phyloP scores from a whole-genome alignment of 2,888 invertebrate species.

The Steinernema carpocapsae region DNA sequence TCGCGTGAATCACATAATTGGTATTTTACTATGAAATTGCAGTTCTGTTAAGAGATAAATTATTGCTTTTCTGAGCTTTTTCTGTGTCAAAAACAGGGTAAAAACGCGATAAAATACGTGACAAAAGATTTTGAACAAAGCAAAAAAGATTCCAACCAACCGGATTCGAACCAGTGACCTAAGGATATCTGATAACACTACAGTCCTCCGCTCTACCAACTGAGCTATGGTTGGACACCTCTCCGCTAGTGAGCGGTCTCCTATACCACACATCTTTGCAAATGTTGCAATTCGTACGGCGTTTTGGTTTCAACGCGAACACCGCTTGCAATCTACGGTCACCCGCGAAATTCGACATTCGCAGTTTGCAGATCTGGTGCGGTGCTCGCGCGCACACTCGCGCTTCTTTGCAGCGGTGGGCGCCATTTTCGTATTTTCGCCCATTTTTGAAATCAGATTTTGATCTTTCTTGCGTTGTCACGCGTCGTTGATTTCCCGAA shows the following conservation, averaged over 20 bases:
- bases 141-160: too few relatives aligned
- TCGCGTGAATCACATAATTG: background rate
- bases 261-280: too few relatives aligned
- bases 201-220: constrained; percentile 56
- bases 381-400: background rate
- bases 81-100: background rate
- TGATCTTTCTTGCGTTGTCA: background rate
- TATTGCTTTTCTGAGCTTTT: too few relatives aligned
- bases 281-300: too few relatives aligned
- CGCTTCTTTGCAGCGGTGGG: background rate
- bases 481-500: background rate
- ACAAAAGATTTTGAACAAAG: background rate
- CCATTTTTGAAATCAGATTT: background rate
- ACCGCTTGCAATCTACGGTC: background rate
- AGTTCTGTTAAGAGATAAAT: background rate
- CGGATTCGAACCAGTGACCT: constrained; percentile 30
- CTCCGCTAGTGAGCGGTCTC: too few relatives aligned
- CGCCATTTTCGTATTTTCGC: background rate
- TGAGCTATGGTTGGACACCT: constrained; percentile 48
- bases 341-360: constrained; percentile 20
- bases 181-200: constrained; percentile 37
- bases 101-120: background rate
- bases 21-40: background rate
- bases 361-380: too few relatives aligned
- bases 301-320: too few relatives aligned